Evolutionary conservation across 2,888 invertebrate genomes (phyloP).

Genomic region (Saturnia pavonia): DNA sequence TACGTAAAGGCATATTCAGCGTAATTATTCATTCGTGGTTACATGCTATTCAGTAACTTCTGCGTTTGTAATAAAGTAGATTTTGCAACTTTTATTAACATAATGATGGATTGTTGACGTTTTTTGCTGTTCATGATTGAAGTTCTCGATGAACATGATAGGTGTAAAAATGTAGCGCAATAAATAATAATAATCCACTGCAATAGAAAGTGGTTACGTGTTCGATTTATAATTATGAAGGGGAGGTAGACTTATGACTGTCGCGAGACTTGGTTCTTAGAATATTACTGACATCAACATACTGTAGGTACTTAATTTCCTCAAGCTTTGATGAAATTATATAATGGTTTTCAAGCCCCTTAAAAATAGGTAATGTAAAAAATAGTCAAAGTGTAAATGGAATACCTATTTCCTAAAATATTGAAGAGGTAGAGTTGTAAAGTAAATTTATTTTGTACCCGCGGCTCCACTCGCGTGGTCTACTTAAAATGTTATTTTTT

Average conservation of each 20-base stretch:
- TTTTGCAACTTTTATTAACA: slow-evolving; percentile 24
- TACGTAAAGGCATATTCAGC: slow-evolving; percentile 48
- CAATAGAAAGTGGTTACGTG: slow-evolving; percentile 35
- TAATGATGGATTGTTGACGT: slow-evolving; percentile 29
- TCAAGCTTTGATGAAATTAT: background rate
- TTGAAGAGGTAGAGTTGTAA: background rate
- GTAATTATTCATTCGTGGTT: slow-evolving; percentile 30
- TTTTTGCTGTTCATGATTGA: slow-evolving; percentile 32
- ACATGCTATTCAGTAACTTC: slow-evolving; percentile 32
- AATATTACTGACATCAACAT: background rate
- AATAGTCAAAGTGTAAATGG: background rate
- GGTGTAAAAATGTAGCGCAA: slow-evolving; percentile 28
- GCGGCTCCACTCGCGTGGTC: too few species aligned
- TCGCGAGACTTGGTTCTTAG: background rate
- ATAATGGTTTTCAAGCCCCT: background rate
- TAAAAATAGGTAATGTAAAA: background rate
- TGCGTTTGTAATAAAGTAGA: slow-evolving; percentile 32
- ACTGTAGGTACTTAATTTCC: background rate
- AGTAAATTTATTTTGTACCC: background rate
- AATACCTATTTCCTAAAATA: background rate
- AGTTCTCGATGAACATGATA: slow-evolving; percentile 33
- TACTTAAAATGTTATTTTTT: too few species aligned
- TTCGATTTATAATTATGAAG: slow-evolving; percentile 17
- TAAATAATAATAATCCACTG: slow-evolving; percentile 35
- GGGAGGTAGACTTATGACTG: slow-evolving; percentile 13